Conservation (phyloP, 53 echinoderm and acorn worm genomes). For the Apostichopus leukothele region DNA sequence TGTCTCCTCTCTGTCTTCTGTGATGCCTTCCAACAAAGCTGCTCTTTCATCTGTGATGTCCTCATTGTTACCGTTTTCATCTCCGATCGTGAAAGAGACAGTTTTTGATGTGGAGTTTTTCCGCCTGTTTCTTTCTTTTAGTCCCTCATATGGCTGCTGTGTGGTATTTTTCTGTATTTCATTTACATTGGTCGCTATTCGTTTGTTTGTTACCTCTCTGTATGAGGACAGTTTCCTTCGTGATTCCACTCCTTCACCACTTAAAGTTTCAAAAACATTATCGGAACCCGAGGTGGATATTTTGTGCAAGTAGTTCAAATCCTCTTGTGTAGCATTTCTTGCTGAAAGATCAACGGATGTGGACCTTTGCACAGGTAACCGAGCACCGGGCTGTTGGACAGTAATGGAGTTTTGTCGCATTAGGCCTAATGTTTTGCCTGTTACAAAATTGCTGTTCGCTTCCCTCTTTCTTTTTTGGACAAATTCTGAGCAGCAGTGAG, state of each 20-base stretch:
- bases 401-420: constrained; percentile 4
- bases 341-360: constrained; percentile 13
- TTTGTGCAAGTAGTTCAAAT: constrained; percentile 20
- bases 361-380: constrained; percentile 30
- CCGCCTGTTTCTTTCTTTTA: background rate
- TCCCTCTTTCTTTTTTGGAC: background rate
- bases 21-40: background rate
- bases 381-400: background rate
- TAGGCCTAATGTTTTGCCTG: background rate
- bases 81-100: background rate
- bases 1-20: background rate
- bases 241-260: background rate
- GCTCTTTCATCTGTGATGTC: background rate
- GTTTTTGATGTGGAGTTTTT: background rate
- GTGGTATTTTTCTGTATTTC: constrained; percentile 7
- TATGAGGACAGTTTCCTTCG: background rate
- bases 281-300: background rate
- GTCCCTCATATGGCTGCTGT: background rate
- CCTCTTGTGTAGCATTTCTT: constrained; percentile 38
- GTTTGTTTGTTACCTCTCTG: background rate
- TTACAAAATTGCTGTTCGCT: background rate
- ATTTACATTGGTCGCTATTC: constrained; percentile 15
- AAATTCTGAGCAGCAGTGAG: constrained; percentile 19
- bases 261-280: background rate
- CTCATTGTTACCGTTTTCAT: background rate